Base-by-base conservation (phyloP, 2,797 vertebrate genomes). In the Lophius americanus region DNA sequence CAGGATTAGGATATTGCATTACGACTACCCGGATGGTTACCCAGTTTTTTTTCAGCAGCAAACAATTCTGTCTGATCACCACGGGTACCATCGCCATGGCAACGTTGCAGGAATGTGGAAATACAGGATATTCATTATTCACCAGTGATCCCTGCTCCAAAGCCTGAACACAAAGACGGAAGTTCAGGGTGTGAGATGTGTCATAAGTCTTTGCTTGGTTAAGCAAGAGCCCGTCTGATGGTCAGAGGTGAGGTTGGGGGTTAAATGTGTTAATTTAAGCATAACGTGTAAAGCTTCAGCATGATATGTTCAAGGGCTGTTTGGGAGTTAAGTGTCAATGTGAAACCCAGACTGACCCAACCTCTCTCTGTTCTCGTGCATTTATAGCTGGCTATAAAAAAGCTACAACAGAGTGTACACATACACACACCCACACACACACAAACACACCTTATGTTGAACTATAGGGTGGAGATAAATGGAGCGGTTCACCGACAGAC, bases 301-400 rank as follows among this genome's bases (percentile, higher is more conserved):
- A 32, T 38, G 3, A 13, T 32, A 35, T 56, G 51, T 50, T 35
- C 32, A 41, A 7, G 35, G 33, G 50, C 38, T 14, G 10, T 10
- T 4, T 0, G 4, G 6, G 51, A 8, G 35, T 38, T 1, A 23
- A 42, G 41, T 42, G 41, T 41, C 9, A 23, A 23, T 23, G 23
- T 23, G 23, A 23, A 23, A 49, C 10, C 5, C 39, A 14, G 57
- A 74, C 70, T 81, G 65, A 67, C 5, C 47, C 53, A 35, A 3
- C 46, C 69, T 69, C 64, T 54, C 55, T 32, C 70, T 61, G 66
- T 23, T 72, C 68, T 38, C 42, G 38, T 7, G 2, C 79, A 83
- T 91, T 85, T 89, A 90, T 89, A 89, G 62, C 55, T 0, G 48
- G 44, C 79, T 88, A 89, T 75, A 85, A 89, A 87, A 83, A 84